Conservation (phyloP, 2,797 vertebrate genomes). For the Hypotaenidia okinawae region DNA sequence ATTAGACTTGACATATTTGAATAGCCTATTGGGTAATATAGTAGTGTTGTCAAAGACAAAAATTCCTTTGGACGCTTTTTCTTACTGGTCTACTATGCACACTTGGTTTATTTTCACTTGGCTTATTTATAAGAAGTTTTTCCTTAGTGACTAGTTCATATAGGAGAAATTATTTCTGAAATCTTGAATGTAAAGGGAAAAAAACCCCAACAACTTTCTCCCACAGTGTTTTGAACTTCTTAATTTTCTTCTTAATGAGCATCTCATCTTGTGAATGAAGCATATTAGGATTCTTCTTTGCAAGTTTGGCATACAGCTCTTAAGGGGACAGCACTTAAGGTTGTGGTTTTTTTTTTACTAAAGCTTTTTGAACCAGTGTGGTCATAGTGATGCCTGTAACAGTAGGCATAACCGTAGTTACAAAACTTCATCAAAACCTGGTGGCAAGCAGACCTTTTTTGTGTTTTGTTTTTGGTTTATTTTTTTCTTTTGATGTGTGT, state of each 20-base stretch:
- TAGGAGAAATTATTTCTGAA: background rate
- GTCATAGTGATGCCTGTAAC: no score
- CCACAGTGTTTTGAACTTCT: background rate
- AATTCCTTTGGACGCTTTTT: background rate
- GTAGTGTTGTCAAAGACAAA: background rate
- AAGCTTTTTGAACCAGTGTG: no score
- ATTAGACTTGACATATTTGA: background rate
- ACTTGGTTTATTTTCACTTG: background rate
- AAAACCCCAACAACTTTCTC: background rate
- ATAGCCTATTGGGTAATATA: background rate
- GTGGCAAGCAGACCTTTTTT: no score
- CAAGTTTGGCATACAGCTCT: background rate
- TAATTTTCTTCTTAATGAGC: background rate
- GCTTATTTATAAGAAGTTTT: background rate
- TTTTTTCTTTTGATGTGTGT: background rate
- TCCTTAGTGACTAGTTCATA: background rate
- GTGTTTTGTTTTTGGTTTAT: no score
- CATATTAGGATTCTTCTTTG: background rate
- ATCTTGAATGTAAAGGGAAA: background rate
- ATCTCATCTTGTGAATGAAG: background rate
- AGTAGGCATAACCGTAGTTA: no score
- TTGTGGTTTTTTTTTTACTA: no score
- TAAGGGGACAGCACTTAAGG: background rate
- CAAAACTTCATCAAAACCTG: no score
- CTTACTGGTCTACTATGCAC: background rate